These are phyloP conservation scores for Parthenolecanium corni DNA, from an alignment of 2,888 invertebrate genomes.

Conservation along the genomic window DNA sequence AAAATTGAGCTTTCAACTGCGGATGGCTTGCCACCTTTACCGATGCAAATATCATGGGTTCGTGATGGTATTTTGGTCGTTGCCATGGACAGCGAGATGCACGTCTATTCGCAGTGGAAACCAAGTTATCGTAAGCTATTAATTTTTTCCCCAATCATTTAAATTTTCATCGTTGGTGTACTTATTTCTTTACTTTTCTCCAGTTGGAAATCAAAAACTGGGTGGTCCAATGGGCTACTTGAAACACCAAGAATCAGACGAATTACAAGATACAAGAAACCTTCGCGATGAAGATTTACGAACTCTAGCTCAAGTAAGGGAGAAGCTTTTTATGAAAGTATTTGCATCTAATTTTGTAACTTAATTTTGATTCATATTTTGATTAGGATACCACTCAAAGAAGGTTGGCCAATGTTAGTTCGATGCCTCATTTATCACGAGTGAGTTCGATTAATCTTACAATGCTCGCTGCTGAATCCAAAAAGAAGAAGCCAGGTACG, in stretches of 20 bases:
- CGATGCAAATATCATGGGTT: slow-evolving; percentile 99
- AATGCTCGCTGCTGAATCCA: slow-evolving; percentile 56
- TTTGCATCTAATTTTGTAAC: not conserved
- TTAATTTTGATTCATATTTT: slow-evolving; percentile 3
- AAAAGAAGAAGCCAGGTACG: slow-evolving; percentile 46
- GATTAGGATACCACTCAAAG: slow-evolving; percentile 50
- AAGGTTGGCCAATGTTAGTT: slow-evolving; percentile 57
- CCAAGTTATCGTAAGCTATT: slow-evolving; percentile 45
- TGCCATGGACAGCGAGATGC: slow-evolving; percentile 99
- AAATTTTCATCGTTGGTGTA: not conserved
- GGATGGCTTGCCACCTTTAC: slow-evolving; percentile 89
- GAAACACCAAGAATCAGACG: slow-evolving; percentile 48
- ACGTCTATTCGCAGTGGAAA: slow-evolving; percentile 97
- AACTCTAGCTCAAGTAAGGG: slow-evolving; percentile 46
- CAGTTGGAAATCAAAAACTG: not conserved
- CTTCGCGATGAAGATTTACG: slow-evolving; percentile 58
- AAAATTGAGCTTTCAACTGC: slow-evolving; percentile 84
- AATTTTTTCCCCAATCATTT: not conserved
- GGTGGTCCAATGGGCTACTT: slow-evolving; percentile 21
- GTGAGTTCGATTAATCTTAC: slow-evolving; percentile 76
- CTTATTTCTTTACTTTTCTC: not conserved
- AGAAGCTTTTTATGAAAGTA: not conserved
- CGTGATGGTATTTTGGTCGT: slow-evolving; percentile 94
- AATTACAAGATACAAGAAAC: slow-evolving; percentile 59
- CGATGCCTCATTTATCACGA: slow-evolving; percentile 68